phyloP scores from a whole-genome alignment of 2,113 vertebrate species.

The Pangasianodon hypophthalmus region DNA sequence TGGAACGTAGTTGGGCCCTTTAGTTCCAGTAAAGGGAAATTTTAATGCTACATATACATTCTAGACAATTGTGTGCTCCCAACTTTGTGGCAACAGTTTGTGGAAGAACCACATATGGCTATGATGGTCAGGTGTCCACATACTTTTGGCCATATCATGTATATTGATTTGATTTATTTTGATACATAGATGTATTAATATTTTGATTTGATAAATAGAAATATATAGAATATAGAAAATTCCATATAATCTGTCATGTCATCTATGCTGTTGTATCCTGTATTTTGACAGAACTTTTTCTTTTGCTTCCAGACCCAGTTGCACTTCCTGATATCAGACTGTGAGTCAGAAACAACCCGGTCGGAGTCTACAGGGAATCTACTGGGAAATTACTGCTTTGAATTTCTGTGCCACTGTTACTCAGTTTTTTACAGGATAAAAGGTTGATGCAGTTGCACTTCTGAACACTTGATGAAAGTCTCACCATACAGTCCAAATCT shows the following conservation, averaged over 20 bases:
- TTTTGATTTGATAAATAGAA: not conserved
- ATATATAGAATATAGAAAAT: not conserved
- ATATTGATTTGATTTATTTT: not conserved
- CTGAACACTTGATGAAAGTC: constrained; percentile 66
- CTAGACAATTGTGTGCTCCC: not conserved
- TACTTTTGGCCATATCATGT: not conserved
- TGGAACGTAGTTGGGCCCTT: not conserved
- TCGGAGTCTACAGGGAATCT: constrained; percentile 13
- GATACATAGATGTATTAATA: not conserved
- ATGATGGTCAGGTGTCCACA: not conserved
- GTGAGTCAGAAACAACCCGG: constrained; percentile 31
- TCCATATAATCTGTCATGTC: not conserved
- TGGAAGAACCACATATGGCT: not conserved
- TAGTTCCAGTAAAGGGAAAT: not conserved
- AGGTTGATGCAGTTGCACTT: constrained; percentile 48
- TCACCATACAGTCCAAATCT: constrained; percentile 55
- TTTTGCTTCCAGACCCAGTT: constrained; percentile 60
- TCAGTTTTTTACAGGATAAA: constrained; percentile 50
- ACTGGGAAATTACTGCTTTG: constrained; percentile 19
- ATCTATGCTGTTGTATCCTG: constrained; percentile 43
- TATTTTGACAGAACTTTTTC: constrained; percentile 53
- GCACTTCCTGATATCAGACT: constrained; percentile 47
- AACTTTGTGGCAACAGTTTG: not conserved
- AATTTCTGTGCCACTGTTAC: constrained; percentile 12
- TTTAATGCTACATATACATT: not conserved